Base-by-base conservation (phyloP, 2,797 vertebrate genomes). In the Lophotriccus pileatus region DNA sequence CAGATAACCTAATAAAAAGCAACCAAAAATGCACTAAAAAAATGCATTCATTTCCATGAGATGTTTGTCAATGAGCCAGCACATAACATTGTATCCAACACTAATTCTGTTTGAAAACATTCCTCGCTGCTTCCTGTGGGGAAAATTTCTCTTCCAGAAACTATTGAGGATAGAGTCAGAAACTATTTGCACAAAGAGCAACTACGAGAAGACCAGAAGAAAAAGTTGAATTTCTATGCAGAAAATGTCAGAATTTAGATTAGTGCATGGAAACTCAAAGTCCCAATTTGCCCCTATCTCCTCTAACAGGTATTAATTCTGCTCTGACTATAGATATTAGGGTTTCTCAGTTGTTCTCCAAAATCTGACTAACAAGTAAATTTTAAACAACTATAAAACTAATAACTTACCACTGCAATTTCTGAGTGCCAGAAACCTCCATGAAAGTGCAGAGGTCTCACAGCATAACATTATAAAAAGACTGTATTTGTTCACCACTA, bases 101-200 rank as follows among this genome's bases (percentile, higher is more conserved):
- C 50, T 58, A 74, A 85, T 41, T 77, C 69, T 87, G 27, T 75
- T 60, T 50, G 85, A 89, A 94, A 91, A 64, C 43, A 77, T 50
- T 80, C 77, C 76, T 88, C 43, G 50, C n/a, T 24, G 49, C 30
- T 88, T 80, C 72, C 82, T 74, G 49, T 32, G 60, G 55, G 52
- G 43, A 53, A 83, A 75, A 82, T 52, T 2, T 81, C 56, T 83
- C 53, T 78, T 77, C 73, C 62, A 93, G 60, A 93, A 87, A 83
- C 19, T 49, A 22, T 10, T 77, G 39, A 36, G 64, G 64, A 50
- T 15, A 55, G 10, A 88, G n/a, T 52, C 60, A 82, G 47, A 87
- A 92, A 68, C 22, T 55, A 23, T 50, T 59, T 56, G 52, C 72
- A 91, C 37, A 77, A 80, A 80, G 27, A 85, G 6, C 24, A 39